Conservation (phyloP, 2,797 vertebrate species). For the Fringilla coelebs region DNA sequence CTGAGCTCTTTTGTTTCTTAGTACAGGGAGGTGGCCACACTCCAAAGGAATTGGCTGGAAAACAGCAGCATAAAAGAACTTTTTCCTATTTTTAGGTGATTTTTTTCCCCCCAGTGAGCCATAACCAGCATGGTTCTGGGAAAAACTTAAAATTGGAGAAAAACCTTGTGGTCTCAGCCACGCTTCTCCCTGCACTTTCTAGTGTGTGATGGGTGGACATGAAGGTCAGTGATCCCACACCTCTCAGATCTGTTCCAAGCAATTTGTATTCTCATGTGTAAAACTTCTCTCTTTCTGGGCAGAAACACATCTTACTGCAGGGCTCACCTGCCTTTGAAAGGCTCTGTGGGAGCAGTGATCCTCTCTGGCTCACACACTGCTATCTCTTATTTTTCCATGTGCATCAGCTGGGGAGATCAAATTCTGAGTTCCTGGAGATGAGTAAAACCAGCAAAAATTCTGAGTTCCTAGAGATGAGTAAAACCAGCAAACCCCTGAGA, state of each 20-base stretch:
- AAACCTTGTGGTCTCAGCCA: background rate
- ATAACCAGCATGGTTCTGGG: background rate
- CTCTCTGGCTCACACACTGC: rapidly evolving
- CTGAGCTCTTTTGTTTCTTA: background rate
- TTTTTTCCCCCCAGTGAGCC: background rate
- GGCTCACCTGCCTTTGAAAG: background rate
- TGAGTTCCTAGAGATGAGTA: background rate
- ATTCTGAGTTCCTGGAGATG: background rate
- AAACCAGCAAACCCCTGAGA: background rate
- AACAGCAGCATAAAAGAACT: background rate
- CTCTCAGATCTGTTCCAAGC: background rate
- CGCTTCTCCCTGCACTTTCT: background rate
- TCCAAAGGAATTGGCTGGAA: background rate
- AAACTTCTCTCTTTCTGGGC: background rate
- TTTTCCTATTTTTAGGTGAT: background rate
- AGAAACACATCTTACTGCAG: background rate
- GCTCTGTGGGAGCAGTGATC: background rate
- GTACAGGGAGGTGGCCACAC: background rate
- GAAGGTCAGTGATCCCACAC: background rate
- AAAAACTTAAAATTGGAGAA: background rate
- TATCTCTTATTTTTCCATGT: background rate
- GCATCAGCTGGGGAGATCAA: background rate
- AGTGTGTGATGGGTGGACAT: background rate
- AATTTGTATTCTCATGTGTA: background rate
- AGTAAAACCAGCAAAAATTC: background rate